Conservation (phyloP, 2,888 invertebrate genomes). For the Cephalotes varians region DNA sequence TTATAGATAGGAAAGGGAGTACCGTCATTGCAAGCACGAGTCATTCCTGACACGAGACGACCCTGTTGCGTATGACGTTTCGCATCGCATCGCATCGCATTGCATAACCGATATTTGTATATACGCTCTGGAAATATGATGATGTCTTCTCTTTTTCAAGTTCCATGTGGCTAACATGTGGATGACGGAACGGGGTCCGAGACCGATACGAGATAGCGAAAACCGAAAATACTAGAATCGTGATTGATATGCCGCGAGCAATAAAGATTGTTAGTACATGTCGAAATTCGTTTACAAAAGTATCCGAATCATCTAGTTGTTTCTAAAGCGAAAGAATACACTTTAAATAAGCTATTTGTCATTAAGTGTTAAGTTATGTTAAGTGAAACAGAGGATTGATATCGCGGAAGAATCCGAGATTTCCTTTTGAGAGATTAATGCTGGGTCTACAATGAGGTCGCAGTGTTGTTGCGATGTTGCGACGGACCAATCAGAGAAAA, state of each 20-base stretch:
- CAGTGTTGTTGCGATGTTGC: no score
- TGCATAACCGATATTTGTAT: constrained; percentile 19
- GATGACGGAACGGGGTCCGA: constrained; percentile 82
- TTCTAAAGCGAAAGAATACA: not conserved
- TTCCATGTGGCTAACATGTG: constrained; percentile 82
- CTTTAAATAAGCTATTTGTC: not conserved
- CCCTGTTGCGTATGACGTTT: constrained; percentile 23
- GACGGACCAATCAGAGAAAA: no score
- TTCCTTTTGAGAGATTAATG: not conserved
- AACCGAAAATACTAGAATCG: constrained; percentile 61
- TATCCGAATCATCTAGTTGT: not conserved
- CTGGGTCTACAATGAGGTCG: no score
- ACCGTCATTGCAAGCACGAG: constrained; percentile 14
- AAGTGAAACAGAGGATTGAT: not conserved
- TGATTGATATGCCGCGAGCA: constrained; percentile 60
- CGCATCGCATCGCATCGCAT: not conserved
- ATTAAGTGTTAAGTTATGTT: constrained; percentile 4
- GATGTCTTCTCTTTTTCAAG: constrained; percentile 58
- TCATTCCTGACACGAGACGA: constrained; percentile 13
- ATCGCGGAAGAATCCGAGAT: not conserved
- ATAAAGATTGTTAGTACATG: constrained; percentile 11
- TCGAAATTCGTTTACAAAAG: constrained; percentile 8
- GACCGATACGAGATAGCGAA: constrained; percentile 68
- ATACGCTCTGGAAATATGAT: not conserved
- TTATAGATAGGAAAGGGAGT: not conserved